phyloP scores from a whole-genome alignment of 2,113 vertebrate species.

The Verasper variegatus region DNA sequence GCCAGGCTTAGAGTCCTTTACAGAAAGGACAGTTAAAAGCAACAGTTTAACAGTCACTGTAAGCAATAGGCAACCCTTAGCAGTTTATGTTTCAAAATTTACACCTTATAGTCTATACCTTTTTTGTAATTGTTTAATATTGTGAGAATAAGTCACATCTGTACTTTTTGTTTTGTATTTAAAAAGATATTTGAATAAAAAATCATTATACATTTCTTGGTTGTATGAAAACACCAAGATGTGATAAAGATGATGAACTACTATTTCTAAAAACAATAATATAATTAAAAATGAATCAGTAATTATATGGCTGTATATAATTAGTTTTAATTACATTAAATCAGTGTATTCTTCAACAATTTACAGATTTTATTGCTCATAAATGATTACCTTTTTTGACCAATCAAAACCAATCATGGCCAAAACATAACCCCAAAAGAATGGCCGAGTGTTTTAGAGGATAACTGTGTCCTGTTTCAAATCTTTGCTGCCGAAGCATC shows the following conservation, averaged over 20 bases:
- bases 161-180: background rate
- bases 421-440: too few relatives aligned
- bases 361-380: background rate
- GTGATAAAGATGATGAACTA: too few relatives aligned
- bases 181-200: too few relatives aligned
- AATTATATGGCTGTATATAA: background rate
- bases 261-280: too few relatives aligned
- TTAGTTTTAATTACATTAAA: background rate
- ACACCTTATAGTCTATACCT: slow-evolving; percentile 14
- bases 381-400: background rate
- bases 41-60: slow-evolving; percentile 66
- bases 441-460: too few relatives aligned
- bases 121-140: background rate
- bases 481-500: too few relatives aligned
- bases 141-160: background rate
- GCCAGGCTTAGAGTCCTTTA: slow-evolving; percentile 67
- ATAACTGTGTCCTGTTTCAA: too few relatives aligned
- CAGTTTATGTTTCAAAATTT: slow-evolving; percentile 13
- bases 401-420: too few relatives aligned
- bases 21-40: slow-evolving; percentile 68
- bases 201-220: background rate
- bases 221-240: background rate
- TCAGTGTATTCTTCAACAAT: background rate
- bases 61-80: slow-evolving; percentile 21
- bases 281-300: too few relatives aligned